Base-by-base conservation (phyloP, 1,140 invertebrate genomes). In the Trichogramma pretiosum region DNA sequence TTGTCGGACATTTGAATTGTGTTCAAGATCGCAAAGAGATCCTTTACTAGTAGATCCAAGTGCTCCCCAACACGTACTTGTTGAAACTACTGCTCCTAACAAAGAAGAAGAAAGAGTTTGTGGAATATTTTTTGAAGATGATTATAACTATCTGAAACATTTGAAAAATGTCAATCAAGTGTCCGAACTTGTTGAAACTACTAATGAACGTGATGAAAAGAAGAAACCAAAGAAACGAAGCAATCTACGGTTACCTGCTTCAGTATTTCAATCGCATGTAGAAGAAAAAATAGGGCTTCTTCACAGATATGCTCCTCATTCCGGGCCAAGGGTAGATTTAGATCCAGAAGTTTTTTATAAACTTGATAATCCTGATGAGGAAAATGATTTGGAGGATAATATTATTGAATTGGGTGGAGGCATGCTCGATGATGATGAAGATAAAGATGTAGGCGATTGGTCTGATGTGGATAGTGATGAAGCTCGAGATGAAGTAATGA, bases 61-160 rank as follows among this genome's bases (percentile, higher is more conserved):
- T 46, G 90, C 91, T 8, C 89, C 92, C 2, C 84, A 94, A 62
- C 75, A 80, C 61, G 91, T 97, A 32, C 75, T 96, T 1, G 71
- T 91, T 5, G 81, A 82, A 23, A 7, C 47, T 19, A 8, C 39
- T 22, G 61, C 58, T 28, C 9, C 24, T 5, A 60, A n/a, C 59
- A 55, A 78, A 59, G 83, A 90, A 58, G 88, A 95, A 58, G 81
- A 89, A 57, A 68, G 77, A 21, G 93, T 94, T 68, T 96, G 82
- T 79, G 93, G 93, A n/a, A 84, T 98, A 42, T 94, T 85, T 64
- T 97, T 83, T 70, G 91, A 97, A 64, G 93, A 98, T 72, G 88
- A 96, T 55, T 98, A 96, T 63, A 81, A 98, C 64, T 98, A 98
- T 63, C 68, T 97, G 50, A 88, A 97, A 67, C 92, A 98, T 78